Evolutionary conservation across 2,797 vertebrate genomes (phyloP).

Genomic region (Smutsia gigantea): DNA sequence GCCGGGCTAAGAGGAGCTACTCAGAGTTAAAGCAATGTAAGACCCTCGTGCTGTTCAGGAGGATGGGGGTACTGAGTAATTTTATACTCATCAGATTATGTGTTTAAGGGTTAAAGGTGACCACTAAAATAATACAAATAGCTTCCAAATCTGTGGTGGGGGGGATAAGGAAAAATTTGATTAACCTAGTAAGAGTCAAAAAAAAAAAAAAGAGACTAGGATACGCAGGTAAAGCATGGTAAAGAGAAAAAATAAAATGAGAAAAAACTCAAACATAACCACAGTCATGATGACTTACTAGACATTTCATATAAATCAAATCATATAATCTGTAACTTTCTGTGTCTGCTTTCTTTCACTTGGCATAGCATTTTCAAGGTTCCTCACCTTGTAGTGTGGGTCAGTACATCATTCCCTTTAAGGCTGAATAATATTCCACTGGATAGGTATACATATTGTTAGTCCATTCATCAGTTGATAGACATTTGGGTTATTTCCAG

Average conservation of each 20-base stretch:
- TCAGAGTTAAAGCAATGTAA: background rate
- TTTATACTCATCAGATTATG: background rate
- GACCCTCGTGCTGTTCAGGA: background rate
- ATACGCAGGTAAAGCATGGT: background rate
- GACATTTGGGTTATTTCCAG: background rate
- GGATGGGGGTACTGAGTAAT: no score
- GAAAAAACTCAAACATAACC: background rate
- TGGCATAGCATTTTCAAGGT: background rate
- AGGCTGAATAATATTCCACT: background rate
- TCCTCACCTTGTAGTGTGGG: accelerated
- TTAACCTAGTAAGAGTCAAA: background rate
- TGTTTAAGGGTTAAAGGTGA: background rate
- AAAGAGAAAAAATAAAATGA: background rate
- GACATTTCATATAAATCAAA: background rate
- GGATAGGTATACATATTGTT: background rate
- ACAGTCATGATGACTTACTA: background rate
- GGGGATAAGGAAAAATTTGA: background rate
- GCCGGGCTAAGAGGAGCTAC: background rate
- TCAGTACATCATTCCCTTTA: no score
- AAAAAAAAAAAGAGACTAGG: background rate
- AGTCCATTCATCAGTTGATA: background rate
- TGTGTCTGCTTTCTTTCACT: background rate
- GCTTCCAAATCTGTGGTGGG: background rate
- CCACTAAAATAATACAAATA: background rate
- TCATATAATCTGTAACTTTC: accelerated